phyloP scores from a whole-genome alignment of 1,140 invertebrate genomes.

The Acyrthosiphon pisum region DNA sequence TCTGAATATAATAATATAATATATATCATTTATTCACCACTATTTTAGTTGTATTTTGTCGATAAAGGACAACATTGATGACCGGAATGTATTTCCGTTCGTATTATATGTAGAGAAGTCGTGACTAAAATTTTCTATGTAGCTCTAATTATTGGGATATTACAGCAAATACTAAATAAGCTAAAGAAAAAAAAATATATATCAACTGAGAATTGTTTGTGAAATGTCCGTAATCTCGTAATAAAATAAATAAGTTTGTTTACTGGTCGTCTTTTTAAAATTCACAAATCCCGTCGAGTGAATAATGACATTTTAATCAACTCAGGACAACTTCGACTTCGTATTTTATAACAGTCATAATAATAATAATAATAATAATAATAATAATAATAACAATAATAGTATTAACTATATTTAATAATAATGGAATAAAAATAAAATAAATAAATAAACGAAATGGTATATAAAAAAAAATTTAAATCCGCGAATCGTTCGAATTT shows the following conservation, averaged over 20 bases:
- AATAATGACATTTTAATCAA: constrained; percentile 41
- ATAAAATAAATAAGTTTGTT: constrained; percentile 28
- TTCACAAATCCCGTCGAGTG: neutral
- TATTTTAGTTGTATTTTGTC: no score
- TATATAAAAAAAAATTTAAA: constrained; percentile 35
- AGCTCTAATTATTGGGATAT: neutral
- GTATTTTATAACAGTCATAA: neutral
- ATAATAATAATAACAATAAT: constrained; percentile 24
- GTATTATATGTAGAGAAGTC: neutral
- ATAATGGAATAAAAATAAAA: constrained; percentile 19
- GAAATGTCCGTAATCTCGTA: neutral
- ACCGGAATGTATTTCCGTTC: neutral
- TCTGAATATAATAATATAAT: no score
- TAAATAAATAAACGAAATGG: constrained; percentile 1
- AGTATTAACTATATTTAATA: neutral
- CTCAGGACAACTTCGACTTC: neutral
- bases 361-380: neutral
- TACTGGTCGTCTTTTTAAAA: neutral
- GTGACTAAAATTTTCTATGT: neutral
- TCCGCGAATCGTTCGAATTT: neutral
- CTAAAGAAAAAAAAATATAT: neutral
- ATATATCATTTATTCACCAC: no score
- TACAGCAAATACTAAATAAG: neutral
- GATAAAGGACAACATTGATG: neutral
- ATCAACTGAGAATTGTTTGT: neutral